These are phyloP conservation scores for Epizoanthus scotinus DNA, from an alignment of 92 coral and sea anemone genomes.

Conservation along the genomic window DNA sequence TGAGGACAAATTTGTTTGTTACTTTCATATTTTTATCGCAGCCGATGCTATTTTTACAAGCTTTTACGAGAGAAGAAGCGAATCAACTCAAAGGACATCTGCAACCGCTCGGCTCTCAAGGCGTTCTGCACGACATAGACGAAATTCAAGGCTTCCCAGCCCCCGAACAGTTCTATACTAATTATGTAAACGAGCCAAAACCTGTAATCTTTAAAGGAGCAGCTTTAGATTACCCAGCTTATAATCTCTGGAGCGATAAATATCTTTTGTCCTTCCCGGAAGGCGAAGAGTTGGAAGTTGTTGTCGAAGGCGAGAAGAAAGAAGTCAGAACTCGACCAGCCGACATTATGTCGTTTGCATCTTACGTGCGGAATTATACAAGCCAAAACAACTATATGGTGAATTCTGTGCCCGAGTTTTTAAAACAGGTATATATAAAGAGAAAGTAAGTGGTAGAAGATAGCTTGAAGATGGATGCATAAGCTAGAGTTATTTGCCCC, in stretches of 20 bases:
- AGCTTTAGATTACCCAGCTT: conserved; percentile 81
- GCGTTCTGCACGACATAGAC: conserved; percentile 48
- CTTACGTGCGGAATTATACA: conserved; percentile 63
- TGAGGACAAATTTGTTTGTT: background rate
- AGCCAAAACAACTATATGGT: conserved; percentile 79
- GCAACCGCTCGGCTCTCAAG: conserved; percentile 77
- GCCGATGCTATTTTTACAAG: background rate
- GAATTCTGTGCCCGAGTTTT: conserved; percentile 77
- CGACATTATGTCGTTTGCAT: conserved; percentile 60
- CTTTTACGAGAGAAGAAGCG: conserved; percentile 16
- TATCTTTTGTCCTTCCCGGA: conserved; percentile 79
- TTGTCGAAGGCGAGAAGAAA: conserved; percentile 81
- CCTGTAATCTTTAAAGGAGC: conserved; percentile 83
- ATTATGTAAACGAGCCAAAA: conserved; percentile 64
- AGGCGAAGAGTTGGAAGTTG: conserved; percentile 59
- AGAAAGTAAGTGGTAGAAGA: too few species aligned
- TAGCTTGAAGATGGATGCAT: too few species aligned
- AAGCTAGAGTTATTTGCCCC: too few species aligned
- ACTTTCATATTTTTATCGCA: background rate
- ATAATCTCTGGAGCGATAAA: conserved; percentile 74
- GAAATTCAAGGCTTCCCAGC: conserved; percentile 68
- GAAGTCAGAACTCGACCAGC: conserved; percentile 78
- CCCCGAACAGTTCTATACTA: conserved; percentile 68
- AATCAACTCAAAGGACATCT: conserved; percentile 65
- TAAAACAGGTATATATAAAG: conserved; percentile 71